These are phyloP conservation scores for Drosophila sucinea DNA, from an alignment of 1,140 invertebrate genomes.

Conservation along the genomic window DNA sequence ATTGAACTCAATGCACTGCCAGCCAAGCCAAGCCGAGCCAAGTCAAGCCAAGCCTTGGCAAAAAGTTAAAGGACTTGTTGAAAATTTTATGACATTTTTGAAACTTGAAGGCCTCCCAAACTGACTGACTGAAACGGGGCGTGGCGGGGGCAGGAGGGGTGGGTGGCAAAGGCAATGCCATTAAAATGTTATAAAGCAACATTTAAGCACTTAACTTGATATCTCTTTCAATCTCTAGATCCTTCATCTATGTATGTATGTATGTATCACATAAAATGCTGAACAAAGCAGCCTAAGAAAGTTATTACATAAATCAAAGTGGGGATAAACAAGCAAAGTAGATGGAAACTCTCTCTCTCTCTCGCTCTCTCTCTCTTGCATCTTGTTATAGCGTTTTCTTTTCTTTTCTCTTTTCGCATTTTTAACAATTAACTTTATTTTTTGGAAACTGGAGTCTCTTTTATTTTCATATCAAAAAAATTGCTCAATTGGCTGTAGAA, in stretches of 20 bases:
- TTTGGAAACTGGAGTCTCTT: slow-evolving; percentile 24
- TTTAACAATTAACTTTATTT: slow-evolving; percentile 65
- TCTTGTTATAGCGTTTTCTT: slow-evolving; percentile 1
- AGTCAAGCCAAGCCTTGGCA: slow-evolving; percentile 4
- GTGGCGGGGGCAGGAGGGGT: background rate
- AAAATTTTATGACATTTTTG: slow-evolving; percentile 80
- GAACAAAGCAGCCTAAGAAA: slow-evolving; percentile 46
- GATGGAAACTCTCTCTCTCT: slow-evolving; percentile 14
- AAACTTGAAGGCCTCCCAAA: slow-evolving; percentile 48
- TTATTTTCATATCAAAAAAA: slow-evolving; percentile 27
- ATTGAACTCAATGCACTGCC: slow-evolving; percentile 65
- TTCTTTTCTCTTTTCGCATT: background rate
- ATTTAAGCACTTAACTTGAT: slow-evolving; percentile 78
- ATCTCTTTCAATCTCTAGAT: slow-evolving; percentile 71
- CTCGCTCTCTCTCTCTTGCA: slow-evolving; percentile 39
- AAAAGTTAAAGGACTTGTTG: slow-evolving; percentile 80
- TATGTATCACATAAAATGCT: slow-evolving; percentile 17
- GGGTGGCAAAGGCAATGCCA: slow-evolving; percentile 42
- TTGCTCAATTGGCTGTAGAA: slow-evolving; percentile 53
- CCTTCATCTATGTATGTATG: slow-evolving; percentile 46
- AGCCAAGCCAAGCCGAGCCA: slow-evolving; percentile 7
- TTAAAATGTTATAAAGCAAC: slow-evolving; percentile 80
- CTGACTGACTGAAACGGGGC: background rate
- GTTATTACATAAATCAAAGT: slow-evolving; percentile 56
- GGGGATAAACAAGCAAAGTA: slow-evolving; percentile 19